Base-by-base conservation (phyloP, 2,888 invertebrate species). In the Stenoptilia bipunctidactyla region DNA sequence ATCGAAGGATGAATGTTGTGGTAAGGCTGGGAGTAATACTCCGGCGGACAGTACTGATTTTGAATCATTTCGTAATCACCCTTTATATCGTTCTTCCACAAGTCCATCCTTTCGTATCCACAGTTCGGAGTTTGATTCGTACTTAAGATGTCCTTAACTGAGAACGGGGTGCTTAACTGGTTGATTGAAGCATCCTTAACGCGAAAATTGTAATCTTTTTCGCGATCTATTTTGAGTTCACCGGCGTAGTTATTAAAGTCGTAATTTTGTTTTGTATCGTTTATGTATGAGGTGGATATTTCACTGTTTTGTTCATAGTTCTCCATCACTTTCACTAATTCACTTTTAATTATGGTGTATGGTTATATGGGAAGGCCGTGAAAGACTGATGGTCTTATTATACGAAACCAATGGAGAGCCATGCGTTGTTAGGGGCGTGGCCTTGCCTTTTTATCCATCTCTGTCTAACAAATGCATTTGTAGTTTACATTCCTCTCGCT, bases 311-410 rank as follows among this genome's bases (percentile, higher is more conserved):
- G 77, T 46, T 77, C 75, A 56, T 68, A 80, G 35, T 49, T 60
- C 40, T 77, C 69, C 80, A 82, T 80, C 48, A 40, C 39, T 49
- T 41, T 48, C 58, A 59, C 20, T 30, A 57, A 51, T 47, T 33
- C 51, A 56, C 55, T 51, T 47, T 46, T 66, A 68, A 74, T 73
- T 70, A 71, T 55, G 61, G 50, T 65, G 73, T 64, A 30, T 12
- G 60, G 66, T 62, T 60, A 60, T 54, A 64, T 60, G 61, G 69
- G 61, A 70, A 61, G 57, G 63, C 72, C 58, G 49, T 56, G 66
- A 68, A 63, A 71, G 74, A 82, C 82, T 82, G 79, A 73, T 76
- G 69, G 68, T 58, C 59, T 56, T 65, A 65, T 45, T 51, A 51
- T 41, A 30, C 48, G 60, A 77, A 66, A 58, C 82, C 80, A 80